Percentiles rank a stretch among this genome's conserved stretches.
Evolutionary conservation across 2,113 vertebrate species (phyloP).

Genomic region (Sialia sialis): DNA sequence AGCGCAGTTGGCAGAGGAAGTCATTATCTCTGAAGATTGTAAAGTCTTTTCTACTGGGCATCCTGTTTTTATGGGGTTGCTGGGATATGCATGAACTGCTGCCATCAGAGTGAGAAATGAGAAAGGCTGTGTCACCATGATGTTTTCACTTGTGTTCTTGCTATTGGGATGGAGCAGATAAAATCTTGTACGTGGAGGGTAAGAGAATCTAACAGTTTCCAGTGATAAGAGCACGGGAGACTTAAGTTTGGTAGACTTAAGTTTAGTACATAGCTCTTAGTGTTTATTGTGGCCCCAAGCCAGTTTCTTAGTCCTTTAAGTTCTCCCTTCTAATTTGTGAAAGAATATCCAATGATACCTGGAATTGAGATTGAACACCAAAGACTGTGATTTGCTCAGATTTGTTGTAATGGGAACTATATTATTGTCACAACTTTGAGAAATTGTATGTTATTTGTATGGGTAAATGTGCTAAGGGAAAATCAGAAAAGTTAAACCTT

Average conservation of each 20-base stretch:
- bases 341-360: not conserved
- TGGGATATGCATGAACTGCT: not conserved
- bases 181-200: not conserved
- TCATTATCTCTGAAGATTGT: not conserved
- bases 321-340: not conserved
- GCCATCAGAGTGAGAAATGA: not conserved
- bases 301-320: not conserved
- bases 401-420: not conserved
- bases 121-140: not conserved
- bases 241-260: not conserved
- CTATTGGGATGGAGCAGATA: not conserved
- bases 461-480: not conserved
- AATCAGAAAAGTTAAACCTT: not conserved
- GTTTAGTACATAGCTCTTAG: not conserved
- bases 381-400: not conserved
- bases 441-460: not conserved
- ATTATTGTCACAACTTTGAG: not conserved
- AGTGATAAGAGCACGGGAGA: not conserved
- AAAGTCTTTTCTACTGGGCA: not conserved
- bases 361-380: not conserved
- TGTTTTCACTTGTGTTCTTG: not conserved
- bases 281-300: not conserved
- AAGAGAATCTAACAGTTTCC: not conserved
- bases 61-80: not conserved
- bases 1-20: not conserved